Evolutionary conservation across 2,113 vertebrate genomes (phyloP).

Genomic region (Tetraodon nigroviridis): DNA sequence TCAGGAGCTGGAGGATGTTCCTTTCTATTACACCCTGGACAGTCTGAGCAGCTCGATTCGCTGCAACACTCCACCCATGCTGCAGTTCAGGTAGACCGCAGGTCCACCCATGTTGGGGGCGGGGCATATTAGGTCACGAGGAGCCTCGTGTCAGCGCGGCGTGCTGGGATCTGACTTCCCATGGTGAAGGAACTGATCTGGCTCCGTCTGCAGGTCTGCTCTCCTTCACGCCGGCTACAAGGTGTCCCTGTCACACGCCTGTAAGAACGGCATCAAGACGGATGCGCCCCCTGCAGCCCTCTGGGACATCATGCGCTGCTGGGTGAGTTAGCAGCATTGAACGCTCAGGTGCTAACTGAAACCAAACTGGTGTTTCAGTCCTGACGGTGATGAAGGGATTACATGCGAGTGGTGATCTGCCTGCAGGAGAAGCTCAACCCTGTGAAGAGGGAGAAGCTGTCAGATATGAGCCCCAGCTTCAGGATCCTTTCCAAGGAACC

Average conservation of each 20-base stretch:
- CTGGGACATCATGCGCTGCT: conserved; percentile 94
- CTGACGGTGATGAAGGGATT: not conserved
- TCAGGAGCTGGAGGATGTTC: conserved; percentile 82
- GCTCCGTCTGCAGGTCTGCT: conserved; percentile 77
- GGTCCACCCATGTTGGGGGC: too few relatives aligned
- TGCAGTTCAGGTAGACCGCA: conserved; percentile 78
- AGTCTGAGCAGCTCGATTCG: conserved; percentile 76
- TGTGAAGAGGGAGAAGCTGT: conserved; percentile 83
- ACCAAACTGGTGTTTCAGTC: not conserved
- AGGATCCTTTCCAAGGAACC: conserved; percentile 81
- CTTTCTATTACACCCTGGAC: conserved; percentile 84
- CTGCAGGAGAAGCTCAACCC: conserved; percentile 81
- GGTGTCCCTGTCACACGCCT: conserved; percentile 89
- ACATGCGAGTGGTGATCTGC: conserved; percentile 6
- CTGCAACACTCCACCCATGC: conserved; percentile 75
- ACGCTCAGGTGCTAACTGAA: not conserved
- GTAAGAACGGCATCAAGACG: conserved; percentile 84
- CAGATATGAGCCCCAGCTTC: conserved; percentile 78
- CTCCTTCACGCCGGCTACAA: conserved; percentile 84
- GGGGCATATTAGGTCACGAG: too few relatives aligned
- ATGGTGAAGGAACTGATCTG: not conserved
- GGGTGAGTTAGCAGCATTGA: conserved; percentile 72
- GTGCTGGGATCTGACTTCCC: too few relatives aligned
- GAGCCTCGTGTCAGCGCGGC: too few relatives aligned
- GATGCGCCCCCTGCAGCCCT: conserved; percentile 74